Evolutionary conservation across 2,888 invertebrate genomes (phyloP).

Genomic region (Andrena praecox): DNA sequence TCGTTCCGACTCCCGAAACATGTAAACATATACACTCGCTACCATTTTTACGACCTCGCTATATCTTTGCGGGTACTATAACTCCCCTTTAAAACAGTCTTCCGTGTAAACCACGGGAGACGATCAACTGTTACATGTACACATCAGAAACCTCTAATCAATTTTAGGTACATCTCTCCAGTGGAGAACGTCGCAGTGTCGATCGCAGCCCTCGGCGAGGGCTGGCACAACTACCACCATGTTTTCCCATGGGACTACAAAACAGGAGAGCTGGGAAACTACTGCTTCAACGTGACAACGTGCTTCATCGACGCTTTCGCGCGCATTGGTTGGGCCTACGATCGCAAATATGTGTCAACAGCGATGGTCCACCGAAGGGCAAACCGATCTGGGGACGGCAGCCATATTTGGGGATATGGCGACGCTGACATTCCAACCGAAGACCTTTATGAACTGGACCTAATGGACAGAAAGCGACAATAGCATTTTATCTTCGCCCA

Average conservation of each 20-base stretch:
- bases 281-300: constrained; percentile 91
- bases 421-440: constrained; percentile 87
- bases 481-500: constrained; percentile 23
- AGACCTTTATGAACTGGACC: constrained; percentile 86
- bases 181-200: constrained; percentile 91
- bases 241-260: constrained; percentile 89
- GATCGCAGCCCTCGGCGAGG: constrained; percentile 92
- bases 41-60: too few relatives aligned
- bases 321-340: constrained; percentile 93
- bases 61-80: too few relatives aligned
- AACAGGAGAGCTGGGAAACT: constrained; percentile 88
- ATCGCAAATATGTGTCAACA: constrained; percentile 88
- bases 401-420: constrained; percentile 88
- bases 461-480: constrained; percentile 85
- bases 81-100: too few relatives aligned
- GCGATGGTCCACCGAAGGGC: constrained; percentile 87
- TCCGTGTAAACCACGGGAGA: too few relatives aligned
- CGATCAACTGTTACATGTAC: too few relatives aligned
- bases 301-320: constrained; percentile 93
- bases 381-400: constrained; percentile 87
- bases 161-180: constrained; percentile 89
- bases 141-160: background rate
- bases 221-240: constrained; percentile 94
- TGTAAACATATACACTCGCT: too few relatives aligned
- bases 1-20: too few relatives aligned